A percentile compares a stretch with the other conserved stretches of the same genome.
phyloP scores from a whole-genome alignment of 1,140 invertebrate species.

The Holcopasites calliopsidis region DNA sequence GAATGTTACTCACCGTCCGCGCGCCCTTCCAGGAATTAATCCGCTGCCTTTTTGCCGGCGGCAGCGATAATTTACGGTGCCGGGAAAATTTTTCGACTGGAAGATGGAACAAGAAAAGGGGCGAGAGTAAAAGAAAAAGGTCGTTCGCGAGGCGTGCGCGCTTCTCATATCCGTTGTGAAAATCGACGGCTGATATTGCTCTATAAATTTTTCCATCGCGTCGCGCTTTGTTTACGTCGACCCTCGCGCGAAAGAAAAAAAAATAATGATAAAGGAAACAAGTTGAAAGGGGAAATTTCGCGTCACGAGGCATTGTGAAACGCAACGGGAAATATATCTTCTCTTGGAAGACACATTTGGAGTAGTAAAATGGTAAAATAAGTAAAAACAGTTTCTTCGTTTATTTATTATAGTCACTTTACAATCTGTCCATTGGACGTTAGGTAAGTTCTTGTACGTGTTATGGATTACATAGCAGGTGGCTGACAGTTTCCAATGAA shows the following conservation, averaged over 20 bases:
- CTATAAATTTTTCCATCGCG: slow-evolving; percentile 18
- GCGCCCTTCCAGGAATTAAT: neutral
- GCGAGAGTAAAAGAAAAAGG: neutral
- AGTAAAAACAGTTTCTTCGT: too few species aligned
- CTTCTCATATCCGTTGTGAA: neutral
- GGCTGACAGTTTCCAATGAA: slow-evolving; percentile 3
- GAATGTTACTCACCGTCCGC: neutral
- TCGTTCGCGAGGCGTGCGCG: too few species aligned
- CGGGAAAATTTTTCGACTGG: neutral
- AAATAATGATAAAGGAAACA: neutral
- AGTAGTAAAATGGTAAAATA: too few species aligned
- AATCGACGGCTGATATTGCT: neutral
- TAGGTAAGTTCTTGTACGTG: neutral
- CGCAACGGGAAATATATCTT: too few species aligned
- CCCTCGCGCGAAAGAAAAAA: neutral
- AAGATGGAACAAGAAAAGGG: too few species aligned
- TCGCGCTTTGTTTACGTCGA: neutral
- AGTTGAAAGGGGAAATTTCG: neutral
- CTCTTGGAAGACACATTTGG: too few species aligned
- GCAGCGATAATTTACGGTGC: slow-evolving; percentile 1
- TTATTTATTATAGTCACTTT: neutral
- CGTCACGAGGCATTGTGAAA: too few species aligned
- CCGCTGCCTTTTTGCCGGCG: neutral
- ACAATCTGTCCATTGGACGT: neutral
- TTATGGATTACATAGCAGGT: neutral